Base-by-base conservation (phyloP, 2,888 invertebrate genomes). In the Dryocosmus kuriphilus region DNA sequence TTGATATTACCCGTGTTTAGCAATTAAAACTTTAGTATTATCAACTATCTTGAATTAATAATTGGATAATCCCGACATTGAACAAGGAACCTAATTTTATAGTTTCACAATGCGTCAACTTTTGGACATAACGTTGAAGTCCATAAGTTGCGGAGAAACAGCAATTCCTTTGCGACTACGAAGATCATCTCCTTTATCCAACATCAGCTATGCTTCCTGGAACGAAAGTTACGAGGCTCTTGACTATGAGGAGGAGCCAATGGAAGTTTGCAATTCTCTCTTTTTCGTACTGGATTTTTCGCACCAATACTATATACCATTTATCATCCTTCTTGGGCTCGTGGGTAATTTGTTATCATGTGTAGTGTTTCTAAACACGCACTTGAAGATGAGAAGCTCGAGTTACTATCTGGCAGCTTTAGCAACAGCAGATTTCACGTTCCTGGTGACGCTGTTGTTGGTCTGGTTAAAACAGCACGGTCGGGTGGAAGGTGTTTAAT, bases 331-430 rank as follows among this genome's bases (percentile, higher is more conserved):
- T 0, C 86, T 94, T 30, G 95, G 95, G 0, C 90, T 95, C 11
- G 88, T 94, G 0, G 95, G 95, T 0, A 95, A 95, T 83, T 85
- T 93, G 0, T 85, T 94, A 3, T 94, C 94, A 0, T 94, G 94
- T 85, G 87, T 94, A 2, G 94, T 95, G 0, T 94, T 95, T 84
- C 89, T 94, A 16, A 93, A 93, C 71, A 94, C 94, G 0, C 93
- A 94, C 81, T 90, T 95, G 46, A 93, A 93, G 83, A 92, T 93
- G 90, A 91, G 94, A 27, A 94, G 94, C 76, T 94, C 94, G 2
- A 94, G 94, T 84, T 94, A 94, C 83, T 95, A 95, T 85, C 88
- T 95, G 77, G 94, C 94, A 0, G 94, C 94, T 0, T 88, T 95
- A 63, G 94, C 94, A 4, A 89, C 93, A 0, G 93, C 94, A 0